phyloP scores from a whole-genome alignment of 2,113 vertebrate genomes.

The Ellobius talpinus region DNA sequence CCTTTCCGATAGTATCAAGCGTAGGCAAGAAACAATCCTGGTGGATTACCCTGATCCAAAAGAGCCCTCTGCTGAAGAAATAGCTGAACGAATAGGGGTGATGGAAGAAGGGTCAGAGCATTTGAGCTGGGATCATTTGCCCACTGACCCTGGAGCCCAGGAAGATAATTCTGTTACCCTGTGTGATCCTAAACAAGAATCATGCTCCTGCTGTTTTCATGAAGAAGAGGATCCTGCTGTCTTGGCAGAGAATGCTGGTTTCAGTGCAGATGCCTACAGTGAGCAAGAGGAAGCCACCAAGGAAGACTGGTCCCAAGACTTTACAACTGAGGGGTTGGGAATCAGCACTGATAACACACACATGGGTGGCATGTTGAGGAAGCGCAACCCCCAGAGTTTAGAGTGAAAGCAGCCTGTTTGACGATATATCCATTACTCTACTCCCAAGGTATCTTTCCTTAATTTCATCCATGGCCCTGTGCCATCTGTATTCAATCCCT shows the following conservation, averaged over 20 bases:
- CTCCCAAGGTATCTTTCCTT: constrained; percentile 22
- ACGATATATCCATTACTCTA: constrained; percentile 40
- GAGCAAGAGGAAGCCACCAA: constrained; percentile 87
- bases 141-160: constrained; percentile 58
- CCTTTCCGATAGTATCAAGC: constrained; percentile 80
- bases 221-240: constrained; percentile 89
- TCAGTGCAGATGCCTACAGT: constrained; percentile 85
- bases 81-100: constrained; percentile 93
- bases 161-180: constrained; percentile 57
- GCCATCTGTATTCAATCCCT: not conserved
- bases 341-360: constrained; percentile 42
- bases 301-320: constrained; percentile 74
- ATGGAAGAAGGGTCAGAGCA: constrained; percentile 84
- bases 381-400: constrained; percentile 85
- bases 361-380: constrained; percentile 85
- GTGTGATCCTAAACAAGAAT: constrained; percentile 85
- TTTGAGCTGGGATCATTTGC: constrained; percentile 69
- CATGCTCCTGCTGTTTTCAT: constrained; percentile 81
- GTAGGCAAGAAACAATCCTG: constrained; percentile 84
- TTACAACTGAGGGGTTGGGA: constrained; percentile 54
- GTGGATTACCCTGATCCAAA: constrained; percentile 85
- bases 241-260: constrained; percentile 91
- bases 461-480: constrained; percentile 47
- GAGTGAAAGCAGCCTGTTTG: constrained; percentile 63
- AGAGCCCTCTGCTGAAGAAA: constrained; percentile 93